Conservation (phyloP, 2,888 invertebrate genomes). For the Oligia strigilis region DNA sequence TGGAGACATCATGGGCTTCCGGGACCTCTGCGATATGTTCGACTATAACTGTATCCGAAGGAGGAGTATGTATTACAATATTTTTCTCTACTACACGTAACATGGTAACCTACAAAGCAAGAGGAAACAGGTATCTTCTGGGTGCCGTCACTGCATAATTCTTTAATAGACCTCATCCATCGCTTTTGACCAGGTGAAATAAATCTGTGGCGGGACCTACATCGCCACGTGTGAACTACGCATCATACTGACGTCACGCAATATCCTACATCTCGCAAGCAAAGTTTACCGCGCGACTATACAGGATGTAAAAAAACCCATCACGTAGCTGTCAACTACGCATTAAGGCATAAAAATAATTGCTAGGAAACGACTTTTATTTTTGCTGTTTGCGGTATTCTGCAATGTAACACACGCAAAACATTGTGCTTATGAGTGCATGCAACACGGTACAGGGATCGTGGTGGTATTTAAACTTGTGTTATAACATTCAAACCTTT, state of each 20-base stretch:
- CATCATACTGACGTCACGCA: not conserved
- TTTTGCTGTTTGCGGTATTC: too few species aligned
- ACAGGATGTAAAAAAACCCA: too few species aligned
- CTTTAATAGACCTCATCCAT: not conserved
- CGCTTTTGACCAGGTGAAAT: not conserved
- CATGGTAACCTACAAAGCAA: not conserved
- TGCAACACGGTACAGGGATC: too few species aligned
- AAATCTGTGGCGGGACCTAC: not conserved
- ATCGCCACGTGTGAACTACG: not conserved
- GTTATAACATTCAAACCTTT: too few species aligned
- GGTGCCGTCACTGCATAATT: not conserved
- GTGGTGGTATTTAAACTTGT: too few species aligned
- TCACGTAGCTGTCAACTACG: too few species aligned
- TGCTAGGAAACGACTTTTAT: too few species aligned
- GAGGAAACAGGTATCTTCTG: too few species aligned
- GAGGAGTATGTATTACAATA: slow-evolving; percentile 76
- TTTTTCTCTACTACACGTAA: too few species aligned
- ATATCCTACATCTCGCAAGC: not conserved
- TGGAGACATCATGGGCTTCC: slow-evolving; percentile 86
- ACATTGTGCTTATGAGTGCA: too few species aligned
- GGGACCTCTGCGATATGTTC: slow-evolving; percentile 88
- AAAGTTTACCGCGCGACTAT: not conserved
- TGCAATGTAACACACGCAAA: too few species aligned
- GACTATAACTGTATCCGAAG: slow-evolving; percentile 87
- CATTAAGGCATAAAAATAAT: too few species aligned